These are phyloP conservation scores for Cantharis lateralis DNA, from an alignment of 2,888 invertebrate species.

Conservation along the genomic window DNA sequence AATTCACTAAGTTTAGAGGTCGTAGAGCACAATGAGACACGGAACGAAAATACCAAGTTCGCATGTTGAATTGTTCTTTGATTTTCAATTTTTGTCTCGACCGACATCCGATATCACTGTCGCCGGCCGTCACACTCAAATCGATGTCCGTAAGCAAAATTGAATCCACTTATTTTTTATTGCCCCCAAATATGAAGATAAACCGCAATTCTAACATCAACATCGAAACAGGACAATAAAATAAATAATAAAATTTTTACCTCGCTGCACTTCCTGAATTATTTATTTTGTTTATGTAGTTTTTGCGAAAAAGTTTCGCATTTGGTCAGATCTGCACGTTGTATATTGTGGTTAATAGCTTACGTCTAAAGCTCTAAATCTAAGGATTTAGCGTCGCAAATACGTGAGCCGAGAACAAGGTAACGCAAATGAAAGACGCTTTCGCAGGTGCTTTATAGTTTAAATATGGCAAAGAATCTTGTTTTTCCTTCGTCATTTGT, in stretches of 20 bases:
- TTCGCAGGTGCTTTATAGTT: conserved; percentile 27
- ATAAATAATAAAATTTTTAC: neutral
- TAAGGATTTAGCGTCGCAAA: conserved; percentile 14
- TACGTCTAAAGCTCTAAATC: conserved; percentile 17
- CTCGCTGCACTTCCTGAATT: neutral
- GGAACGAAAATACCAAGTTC: conserved; percentile 33
- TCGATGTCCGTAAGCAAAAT: conserved; percentile 31
- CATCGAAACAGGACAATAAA: neutral
- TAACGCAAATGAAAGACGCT: conserved; percentile 26
- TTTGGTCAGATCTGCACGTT: conserved; percentile 7
- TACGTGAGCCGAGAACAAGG: conserved; percentile 22
- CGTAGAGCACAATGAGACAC: conserved; percentile 21
- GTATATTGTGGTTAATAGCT: conserved; percentile 12
- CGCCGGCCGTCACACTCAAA: conserved; percentile 34
- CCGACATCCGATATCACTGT: conserved; percentile 35
- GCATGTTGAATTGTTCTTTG: conserved; percentile 34
- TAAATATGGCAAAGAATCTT: conserved; percentile 25
- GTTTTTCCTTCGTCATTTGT: conserved; percentile 26
- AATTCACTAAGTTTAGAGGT: neutral
- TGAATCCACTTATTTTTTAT: neutral
- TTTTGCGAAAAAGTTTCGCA: neutral
- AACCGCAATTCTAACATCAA: neutral
- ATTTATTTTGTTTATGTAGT: neutral
- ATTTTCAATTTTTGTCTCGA: conserved; percentile 29
- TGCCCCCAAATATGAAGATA: neutral